Conservation (phyloP, 2,113 vertebrate genomes). For the Chlorocebus sabaeus region DNA sequence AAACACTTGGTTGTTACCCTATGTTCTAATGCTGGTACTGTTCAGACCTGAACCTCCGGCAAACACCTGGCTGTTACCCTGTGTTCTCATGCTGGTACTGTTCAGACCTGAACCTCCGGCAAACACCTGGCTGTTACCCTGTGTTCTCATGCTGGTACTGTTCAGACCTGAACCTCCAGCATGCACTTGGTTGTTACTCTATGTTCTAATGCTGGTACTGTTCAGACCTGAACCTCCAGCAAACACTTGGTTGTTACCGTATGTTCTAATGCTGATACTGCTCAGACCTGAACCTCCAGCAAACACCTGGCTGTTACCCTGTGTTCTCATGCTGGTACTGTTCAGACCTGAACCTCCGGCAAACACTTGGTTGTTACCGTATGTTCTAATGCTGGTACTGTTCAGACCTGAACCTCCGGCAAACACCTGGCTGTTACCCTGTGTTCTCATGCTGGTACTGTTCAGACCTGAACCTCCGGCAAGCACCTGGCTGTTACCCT, state of each 20-base stretch:
- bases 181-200: fast-evolving
- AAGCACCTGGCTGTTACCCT: fast-evolving
- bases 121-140: fast-evolving
- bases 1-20: fast-evolving
- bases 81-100: fast-evolving
- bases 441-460: fast-evolving
- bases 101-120: fast-evolving
- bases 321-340: fast-evolving
- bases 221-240: no score
- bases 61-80: fast-evolving
- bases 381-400: fast-evolving
- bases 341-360: fast-evolving
- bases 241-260: no score
- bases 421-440: fast-evolving
- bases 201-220: fast-evolving
- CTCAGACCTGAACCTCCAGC: not conserved
- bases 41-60: not conserved
- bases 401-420: fast-evolving
- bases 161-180: no score
- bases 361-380: fast-evolving
- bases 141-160: fast-evolving
- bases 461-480: no score
- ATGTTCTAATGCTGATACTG: fast-evolving
- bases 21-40: no score
- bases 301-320: fast-evolving